Percentiles rank a stretch among this genome's conserved stretches.
These are phyloP conservation scores for Caenorhabditis afra DNA, from an alignment of 2,888 invertebrate genomes.

Conservation along the genomic window DNA sequence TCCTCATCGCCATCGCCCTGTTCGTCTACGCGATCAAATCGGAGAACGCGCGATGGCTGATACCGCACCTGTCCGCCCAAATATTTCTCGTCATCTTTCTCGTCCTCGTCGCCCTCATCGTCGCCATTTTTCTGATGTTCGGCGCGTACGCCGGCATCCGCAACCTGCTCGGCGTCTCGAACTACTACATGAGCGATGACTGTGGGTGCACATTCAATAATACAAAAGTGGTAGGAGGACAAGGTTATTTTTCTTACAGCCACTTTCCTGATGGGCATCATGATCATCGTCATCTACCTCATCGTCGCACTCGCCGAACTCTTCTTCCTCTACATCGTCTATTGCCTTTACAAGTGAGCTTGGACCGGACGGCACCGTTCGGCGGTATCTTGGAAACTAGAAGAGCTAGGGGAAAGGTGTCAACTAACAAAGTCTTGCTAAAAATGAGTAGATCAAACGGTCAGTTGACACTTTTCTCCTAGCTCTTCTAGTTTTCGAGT, in stretches of 20 bases:
- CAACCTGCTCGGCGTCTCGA: constrained; percentile 76
- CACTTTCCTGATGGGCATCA: constrained; percentile 76
- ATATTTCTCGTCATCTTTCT: constrained; percentile 79
- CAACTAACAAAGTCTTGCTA: no score
- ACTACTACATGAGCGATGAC: constrained; percentile 79
- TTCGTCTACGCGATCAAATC: constrained; percentile 78
- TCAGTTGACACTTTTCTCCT: no score
- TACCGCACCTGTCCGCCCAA: constrained; percentile 78
- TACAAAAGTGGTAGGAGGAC: no score
- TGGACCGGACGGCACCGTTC: no score
- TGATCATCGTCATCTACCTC: constrained; percentile 79
- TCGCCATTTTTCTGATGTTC: constrained; percentile 76
- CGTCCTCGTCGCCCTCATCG: constrained; percentile 77
- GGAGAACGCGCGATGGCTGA: constrained; percentile 77
- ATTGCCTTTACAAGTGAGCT: constrained; percentile 77
- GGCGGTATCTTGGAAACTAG: no score
- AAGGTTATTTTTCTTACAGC: no score
- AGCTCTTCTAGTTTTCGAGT: no score
- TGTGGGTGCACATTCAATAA: no score
- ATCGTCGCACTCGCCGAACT: constrained; percentile 77
- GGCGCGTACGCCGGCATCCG: constrained; percentile 78
- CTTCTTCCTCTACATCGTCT: constrained; percentile 80
- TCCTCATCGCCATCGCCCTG: constrained; percentile 77
- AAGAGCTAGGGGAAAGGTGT: background rate
- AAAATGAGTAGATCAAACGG: no score